Percentiles rank a stretch among this genome's conserved stretches.
phyloP scores from a whole-genome alignment of 2,113 vertebrate genomes.

The Corythornis vintsioides region DNA sequence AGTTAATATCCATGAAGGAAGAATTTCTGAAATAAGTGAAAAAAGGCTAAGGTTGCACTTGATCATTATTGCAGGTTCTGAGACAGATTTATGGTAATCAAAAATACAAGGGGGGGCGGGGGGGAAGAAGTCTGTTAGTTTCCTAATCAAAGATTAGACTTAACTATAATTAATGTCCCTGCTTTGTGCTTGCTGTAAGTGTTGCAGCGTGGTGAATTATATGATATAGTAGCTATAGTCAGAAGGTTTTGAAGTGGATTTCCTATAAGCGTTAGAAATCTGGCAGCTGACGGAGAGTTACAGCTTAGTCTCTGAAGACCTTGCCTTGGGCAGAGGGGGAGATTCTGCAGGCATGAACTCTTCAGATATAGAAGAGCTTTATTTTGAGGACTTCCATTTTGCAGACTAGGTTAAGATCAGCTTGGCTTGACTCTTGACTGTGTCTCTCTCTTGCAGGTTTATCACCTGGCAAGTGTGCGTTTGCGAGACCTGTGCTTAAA shows the following conservation, averaged over 20 bases:
- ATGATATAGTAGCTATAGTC: neutral
- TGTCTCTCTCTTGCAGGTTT: conserved; percentile 80
- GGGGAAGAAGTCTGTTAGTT: neutral
- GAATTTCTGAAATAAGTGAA: neutral
- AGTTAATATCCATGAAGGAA: neutral
- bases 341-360: neutral
- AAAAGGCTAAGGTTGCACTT: neutral
- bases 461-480: conserved; percentile 94
- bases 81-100: neutral
- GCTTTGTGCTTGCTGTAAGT: neutral
- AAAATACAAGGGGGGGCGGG: neutral
- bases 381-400: neutral
- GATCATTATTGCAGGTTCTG: neutral
- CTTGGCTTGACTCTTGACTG: neutral
- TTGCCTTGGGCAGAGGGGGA: no score
- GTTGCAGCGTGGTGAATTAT: neutral
- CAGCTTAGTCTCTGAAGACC: neutral
- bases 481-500: conserved; percentile 91
- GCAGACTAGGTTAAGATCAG: neutral
- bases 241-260: neutral
- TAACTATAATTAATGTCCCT: neutral
- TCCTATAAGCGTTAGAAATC: neutral
- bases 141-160: neutral
- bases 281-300: neutral
- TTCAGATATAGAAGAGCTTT: neutral